Evolutionary conservation across 1,140 invertebrate species (phyloP).

Genomic region (Tenebrio molitor): DNA sequence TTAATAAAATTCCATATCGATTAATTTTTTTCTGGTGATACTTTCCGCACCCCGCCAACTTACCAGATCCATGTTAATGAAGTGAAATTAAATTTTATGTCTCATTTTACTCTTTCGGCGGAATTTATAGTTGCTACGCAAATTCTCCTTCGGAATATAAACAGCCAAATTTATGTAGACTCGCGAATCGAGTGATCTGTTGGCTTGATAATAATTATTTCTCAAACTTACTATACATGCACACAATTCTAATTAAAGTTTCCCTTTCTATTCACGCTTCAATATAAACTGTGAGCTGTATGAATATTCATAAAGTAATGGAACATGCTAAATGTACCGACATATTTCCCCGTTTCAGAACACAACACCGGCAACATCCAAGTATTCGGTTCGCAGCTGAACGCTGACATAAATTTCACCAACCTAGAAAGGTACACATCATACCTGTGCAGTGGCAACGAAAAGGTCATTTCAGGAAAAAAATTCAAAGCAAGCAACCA

Average conservation of each 20-base stretch:
- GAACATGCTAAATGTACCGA: conserved; percentile 28
- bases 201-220: conserved; percentile 46
- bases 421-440: too few species aligned
- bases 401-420: too few species aligned
- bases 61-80: conserved; percentile 5
- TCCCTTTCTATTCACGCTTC: conserved; percentile 32
- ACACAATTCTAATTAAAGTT: conserved; percentile 42
- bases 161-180: conserved; percentile 45
- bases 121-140: conserved; percentile 41
- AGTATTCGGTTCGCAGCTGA: conserved; percentile 1
- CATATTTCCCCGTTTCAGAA: conserved; percentile 4
- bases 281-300: conserved; percentile 17
- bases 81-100: conserved; percentile 44
- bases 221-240: conserved; percentile 38
- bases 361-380: conserved; percentile 4
- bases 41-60: background rate
- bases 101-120: conserved; percentile 24
- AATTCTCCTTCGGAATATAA: conserved; percentile 42
- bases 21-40: background rate
- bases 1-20: conserved; percentile 18
- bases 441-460: too few species aligned
- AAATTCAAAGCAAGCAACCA: too few species aligned
- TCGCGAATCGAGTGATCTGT: conserved; percentile 42
- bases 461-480: too few species aligned
- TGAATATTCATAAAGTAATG: conserved; percentile 38